Base-by-base conservation (phyloP, 2,113 vertebrate genomes). In the Nymphicus hollandicus region DNA sequence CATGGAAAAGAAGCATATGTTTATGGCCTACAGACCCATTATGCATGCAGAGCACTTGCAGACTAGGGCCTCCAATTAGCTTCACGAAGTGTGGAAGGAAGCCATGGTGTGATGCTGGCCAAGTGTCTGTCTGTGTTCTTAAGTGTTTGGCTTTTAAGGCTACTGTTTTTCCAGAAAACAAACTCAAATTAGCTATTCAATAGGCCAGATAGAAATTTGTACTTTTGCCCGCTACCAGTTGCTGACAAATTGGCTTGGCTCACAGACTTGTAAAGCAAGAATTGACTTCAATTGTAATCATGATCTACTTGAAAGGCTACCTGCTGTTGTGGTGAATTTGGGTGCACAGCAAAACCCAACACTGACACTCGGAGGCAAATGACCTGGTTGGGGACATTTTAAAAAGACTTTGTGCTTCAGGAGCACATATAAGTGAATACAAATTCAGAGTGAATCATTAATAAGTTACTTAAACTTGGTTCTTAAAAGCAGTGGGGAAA, bases 201-300 rank as follows among this genome's bases (percentile, higher is more conserved):
- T 96, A 98, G 97, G 94, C 96, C 96, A 96, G 98, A 97, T 97
- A 97, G 98, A 96, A 98, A 98, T 98, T 98, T 98, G 97, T 98
- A 97, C 97, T 98, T 98, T 96, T 98, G 98, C 98, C 98, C 97
- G 72, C 96, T 97, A 97, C 98, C 97, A 97, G 97, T 98, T 98
- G 97, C 98, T 98, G 97, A 98, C 98, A 98, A 98, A 98, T 98
- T 98, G 98, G 97, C 97, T 98, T 98, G 98, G 98, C 98, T 98
- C 97, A 84, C 97, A 92, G 96, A 95, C 97, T 97, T 97, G 96
- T 97, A 96, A 98, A 98, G 97, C 96, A 97, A 97, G 96, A 96
- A 98, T 97, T 98, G 97, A 98, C 98, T 98, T 98, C 87, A 93
- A 72, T 98, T 98, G 97, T 98, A 97, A 97, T 98, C 94, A 37